Evolutionary conservation across 2,888 invertebrate species (phyloP).

Genomic region (Seira musarum): DNA sequence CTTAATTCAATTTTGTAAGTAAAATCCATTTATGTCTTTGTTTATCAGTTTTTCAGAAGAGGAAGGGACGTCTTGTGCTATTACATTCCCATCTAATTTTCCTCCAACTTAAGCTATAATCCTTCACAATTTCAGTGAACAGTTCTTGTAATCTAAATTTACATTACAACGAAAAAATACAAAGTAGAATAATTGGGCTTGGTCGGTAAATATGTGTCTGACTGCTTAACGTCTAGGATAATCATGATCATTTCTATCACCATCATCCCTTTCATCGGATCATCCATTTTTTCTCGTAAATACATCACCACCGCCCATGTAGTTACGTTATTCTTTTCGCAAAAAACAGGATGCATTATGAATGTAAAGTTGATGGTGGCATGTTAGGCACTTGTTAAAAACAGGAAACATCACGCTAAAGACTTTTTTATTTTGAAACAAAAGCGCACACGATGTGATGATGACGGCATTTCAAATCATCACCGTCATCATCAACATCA

Average conservation of each 20-base stretch:
- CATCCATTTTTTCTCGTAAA: conserved; percentile 13
- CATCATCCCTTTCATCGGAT: conserved; percentile 9
- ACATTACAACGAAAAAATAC: not conserved
- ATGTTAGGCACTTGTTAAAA: conserved; percentile 46
- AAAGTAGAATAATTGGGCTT: not conserved
- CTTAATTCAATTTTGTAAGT: conserved; percentile 4
- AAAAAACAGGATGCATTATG: conserved; percentile 27
- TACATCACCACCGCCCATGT: conserved; percentile 18
- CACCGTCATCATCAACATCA: not conserved
- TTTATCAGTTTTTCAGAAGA: not conserved
- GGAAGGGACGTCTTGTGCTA: too few species aligned
- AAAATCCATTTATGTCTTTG: not conserved
- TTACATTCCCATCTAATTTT: not conserved
- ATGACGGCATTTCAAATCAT: conserved; percentile 2
- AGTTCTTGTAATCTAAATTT: not conserved
- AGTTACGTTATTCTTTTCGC: not conserved
- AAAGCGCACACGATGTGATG: conserved; percentile 8
- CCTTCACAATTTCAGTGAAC: not conserved
- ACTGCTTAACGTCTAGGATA: too few species aligned
- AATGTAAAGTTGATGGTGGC: conserved; percentile 9
- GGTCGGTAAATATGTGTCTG: conserved; percentile 18
- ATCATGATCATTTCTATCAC: not conserved
- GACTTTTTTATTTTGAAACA: conserved; percentile 5
- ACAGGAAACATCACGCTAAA: conserved; percentile 48
- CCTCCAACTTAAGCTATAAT: not conserved